A percentile compares a stretch with the other conserved stretches of the same genome.
These are phyloP conservation scores for Coregonus suidteri DNA, from an alignment of 2,797 vertebrate genomes.

Conservation along the genomic window DNA sequence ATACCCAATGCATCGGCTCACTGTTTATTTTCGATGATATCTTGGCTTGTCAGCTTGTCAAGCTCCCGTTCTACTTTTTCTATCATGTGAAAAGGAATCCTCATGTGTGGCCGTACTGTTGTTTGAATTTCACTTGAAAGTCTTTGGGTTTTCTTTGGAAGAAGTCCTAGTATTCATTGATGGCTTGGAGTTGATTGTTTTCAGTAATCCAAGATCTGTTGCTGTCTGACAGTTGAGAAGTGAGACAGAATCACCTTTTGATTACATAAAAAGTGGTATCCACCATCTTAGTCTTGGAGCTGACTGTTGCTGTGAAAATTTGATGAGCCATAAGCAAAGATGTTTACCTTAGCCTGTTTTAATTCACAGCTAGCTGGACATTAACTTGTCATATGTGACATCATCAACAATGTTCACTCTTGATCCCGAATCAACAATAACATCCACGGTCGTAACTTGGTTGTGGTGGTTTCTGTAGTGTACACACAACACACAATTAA, in stretches of 20 bases:
- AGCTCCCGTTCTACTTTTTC: slow-evolving; percentile 9
- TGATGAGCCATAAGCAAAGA: not conserved
- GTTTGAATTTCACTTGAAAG: not conserved
- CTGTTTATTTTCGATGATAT: slow-evolving; percentile 5
- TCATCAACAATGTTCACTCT: slow-evolving; percentile 3
- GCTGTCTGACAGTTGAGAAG: slow-evolving; percentile 12
- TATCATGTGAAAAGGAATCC: not conserved
- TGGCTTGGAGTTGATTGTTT: not conserved
- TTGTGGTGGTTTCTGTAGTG: not conserved
- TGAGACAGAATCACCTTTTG: not conserved
- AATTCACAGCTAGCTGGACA: not conserved
- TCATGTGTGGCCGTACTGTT: not conserved
- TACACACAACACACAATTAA: not conserved
- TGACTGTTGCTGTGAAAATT: not conserved
- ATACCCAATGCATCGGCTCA: slow-evolving; percentile 3
- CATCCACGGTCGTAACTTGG: not conserved
- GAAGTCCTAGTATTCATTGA: not conserved
- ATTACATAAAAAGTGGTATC: not conserved
- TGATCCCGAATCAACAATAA: not conserved
- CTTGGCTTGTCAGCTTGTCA: not conserved
- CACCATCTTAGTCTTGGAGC: not conserved
- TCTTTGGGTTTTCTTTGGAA: not conserved
- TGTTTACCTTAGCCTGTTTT: not conserved
- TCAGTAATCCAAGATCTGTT: slow-evolving; percentile 8
- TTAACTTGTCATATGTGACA: too few species aligned